Evolutionary conservation across 2,888 invertebrate species (phyloP), one percentile per base, ranked within the genome.

Genomic region (Pollenia angustigena): DNA sequence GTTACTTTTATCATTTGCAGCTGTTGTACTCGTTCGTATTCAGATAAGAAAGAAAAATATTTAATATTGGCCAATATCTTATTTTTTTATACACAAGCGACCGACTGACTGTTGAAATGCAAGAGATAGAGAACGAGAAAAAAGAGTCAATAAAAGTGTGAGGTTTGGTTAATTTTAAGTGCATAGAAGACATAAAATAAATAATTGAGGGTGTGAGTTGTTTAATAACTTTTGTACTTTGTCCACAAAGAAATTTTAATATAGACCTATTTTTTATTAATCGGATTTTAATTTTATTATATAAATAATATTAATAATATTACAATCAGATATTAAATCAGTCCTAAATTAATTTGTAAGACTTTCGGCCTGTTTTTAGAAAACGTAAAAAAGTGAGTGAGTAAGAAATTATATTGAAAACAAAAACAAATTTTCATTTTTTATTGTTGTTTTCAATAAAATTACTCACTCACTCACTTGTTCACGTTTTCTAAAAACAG

Each of bases 61-160:
- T 76, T 76, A 50, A 75, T 86, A 76, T 83, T 86, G 76, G 86
- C 83, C 86, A 83, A 86, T 76, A 81, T 78, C 44, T 62, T 58
- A 44, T 16, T 75, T 74, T 60, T 75, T 12, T 62, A 40, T 58
- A 12, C n/a, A 50, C 14, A 52, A 75, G 44, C 42, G 32, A n/a
- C 50, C 52, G 56, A 44, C 50, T 32, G 56, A 44, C 50, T 32
- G 32, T 32, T 32, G 32, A 69, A 62, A 60, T 48, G 71, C 52
- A 32, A 14, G 68, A 60, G 60, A 60, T 18, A 54, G 40, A 12
- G 32, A 56, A 46, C 32, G 12, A 42, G 2, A 4, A 52, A n/a
- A 44, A 18, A 40, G 11, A 60, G 48, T 14, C 8, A 50, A 60
- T 14, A 58, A 18, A 68, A 14, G 44, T 68, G 48, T 68, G 32